Evolutionary conservation across 2,888 invertebrate species (phyloP), one percentile per base, ranked within the genome.

Genomic region (Bellardia pandia): DNA sequence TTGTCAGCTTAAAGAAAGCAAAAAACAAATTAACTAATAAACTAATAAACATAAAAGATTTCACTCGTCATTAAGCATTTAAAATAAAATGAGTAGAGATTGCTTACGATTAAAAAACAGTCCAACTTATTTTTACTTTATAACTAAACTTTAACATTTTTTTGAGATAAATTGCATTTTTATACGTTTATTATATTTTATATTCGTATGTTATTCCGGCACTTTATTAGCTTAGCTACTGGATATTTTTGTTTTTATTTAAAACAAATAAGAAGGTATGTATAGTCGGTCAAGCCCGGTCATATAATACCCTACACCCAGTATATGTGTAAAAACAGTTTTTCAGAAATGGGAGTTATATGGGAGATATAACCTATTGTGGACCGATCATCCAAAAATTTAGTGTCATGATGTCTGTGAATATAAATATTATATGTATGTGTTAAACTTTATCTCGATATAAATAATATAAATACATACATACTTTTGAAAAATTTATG

Each of bases 81-180:
- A 14, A 51, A 51, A 51, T 51, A 14, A 45, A 45, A 8, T 11
- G 13, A 45, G 13, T 13, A 11, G 13, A 13, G 45, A 13, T 45
- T 11, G 11, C 11, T 45, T 13, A 45, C 13, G 3, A 13, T 45
- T 45, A 51, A 51, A 14, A 51, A 45, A 45, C 6, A 11, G 11
- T n/a, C 6, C 51, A 5, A 4, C 1, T n/a, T 51, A 23, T 51
- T n/a, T 1, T 14, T 6, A 51, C 3, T 13, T 45, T 45, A 2
- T 45, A 9, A 45, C 45, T 45, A 51, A 51, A 0, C 14, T 14
- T 2, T 33, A 30, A n/a, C n/a, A 37, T 37, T 37, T 0, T 64
- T 64, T 64, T n/a, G n/a, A 64, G 13, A 62, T 37, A 37, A 64
- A 33, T 8, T n/a, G 40, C 37, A 66, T 45, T 51, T 48, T 53